phyloP scores from a whole-genome alignment of 2,888 invertebrate species.

The Drepanosiphum platanoidis region DNA sequence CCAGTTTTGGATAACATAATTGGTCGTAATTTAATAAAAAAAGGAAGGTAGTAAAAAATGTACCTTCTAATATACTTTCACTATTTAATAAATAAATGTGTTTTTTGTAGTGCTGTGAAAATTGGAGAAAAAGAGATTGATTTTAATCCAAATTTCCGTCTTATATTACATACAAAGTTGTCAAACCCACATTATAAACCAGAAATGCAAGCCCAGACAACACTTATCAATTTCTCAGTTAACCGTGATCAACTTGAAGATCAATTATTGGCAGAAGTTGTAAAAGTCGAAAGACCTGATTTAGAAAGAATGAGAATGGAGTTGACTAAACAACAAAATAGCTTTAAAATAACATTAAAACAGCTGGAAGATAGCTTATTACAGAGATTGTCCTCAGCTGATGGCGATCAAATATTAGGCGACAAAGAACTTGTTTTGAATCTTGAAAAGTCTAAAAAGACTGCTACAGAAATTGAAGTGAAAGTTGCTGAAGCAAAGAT shows the following conservation, averaged over 20 bases:
- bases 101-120: slow-evolving; percentile 72
- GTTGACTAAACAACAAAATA: slow-evolving; percentile 90
- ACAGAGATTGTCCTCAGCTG: slow-evolving; percentile 84
- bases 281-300: slow-evolving; percentile 92
- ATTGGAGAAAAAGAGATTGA: slow-evolving; percentile 94
- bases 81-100: not conserved
- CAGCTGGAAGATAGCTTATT: slow-evolving; percentile 88
- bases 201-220: slow-evolving; percentile 96
- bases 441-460: slow-evolving; percentile 91
- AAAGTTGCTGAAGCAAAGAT: slow-evolving; percentile 88
- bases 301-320: slow-evolving; percentile 79
- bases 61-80: too few relatives aligned
- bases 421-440: slow-evolving; percentile 91
- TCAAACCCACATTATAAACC: slow-evolving; percentile 97
- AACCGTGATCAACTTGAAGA: slow-evolving; percentile 93
- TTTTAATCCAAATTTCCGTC: slow-evolving; percentile 81
- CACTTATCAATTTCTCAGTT: slow-evolving; percentile 94
- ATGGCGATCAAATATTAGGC: slow-evolving; percentile 89
- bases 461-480: slow-evolving; percentile 87
- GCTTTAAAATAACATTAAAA: slow-evolving; percentile 92
- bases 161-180: slow-evolving; percentile 91
- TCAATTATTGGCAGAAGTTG: slow-evolving; percentile 91
- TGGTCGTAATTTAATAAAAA: slow-evolving; percentile 87
- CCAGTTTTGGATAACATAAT: slow-evolving; percentile 90
- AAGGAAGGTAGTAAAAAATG: slow-evolving; percentile 72